Conservation (phyloP, 2,113 vertebrate species). For the Scophthalmus maximus region DNA sequence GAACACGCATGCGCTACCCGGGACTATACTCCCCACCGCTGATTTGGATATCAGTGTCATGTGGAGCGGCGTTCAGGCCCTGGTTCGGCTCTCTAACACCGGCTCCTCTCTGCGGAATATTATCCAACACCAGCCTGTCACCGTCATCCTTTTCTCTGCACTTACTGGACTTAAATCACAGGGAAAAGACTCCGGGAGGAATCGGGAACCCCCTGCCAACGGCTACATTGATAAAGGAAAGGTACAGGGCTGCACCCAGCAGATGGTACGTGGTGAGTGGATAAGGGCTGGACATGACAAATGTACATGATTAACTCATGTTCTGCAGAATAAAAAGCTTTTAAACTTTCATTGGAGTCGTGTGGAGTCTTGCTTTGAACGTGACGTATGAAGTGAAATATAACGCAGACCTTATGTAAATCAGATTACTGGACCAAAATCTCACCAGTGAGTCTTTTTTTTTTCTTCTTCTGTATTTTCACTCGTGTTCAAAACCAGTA, state of each 20-base stretch:
- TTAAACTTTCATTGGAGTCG: slow-evolving; percentile 31
- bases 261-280: slow-evolving; percentile 77
- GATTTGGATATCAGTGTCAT: slow-evolving; percentile 44
- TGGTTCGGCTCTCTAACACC: slow-evolving; percentile 3
- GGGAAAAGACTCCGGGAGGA: slow-evolving; percentile 46
- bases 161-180: slow-evolving; percentile 40
- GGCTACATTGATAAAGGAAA: slow-evolving; percentile 69
- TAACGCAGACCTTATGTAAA: not conserved
- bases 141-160: slow-evolving; percentile 4
- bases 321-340: slow-evolving; percentile 47
- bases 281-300: slow-evolving; percentile 60
- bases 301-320: slow-evolving; percentile 53
- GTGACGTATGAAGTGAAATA: no score
- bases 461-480: not conserved
- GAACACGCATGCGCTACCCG: slow-evolving; percentile 63
- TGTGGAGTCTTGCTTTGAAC: no score
- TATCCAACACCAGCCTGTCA: slow-evolving; percentile 14
- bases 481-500: not conserved
- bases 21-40: slow-evolving; percentile 8
- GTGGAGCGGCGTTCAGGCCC: slow-evolving; percentile 26
- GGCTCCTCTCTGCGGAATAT: slow-evolving; percentile 18
- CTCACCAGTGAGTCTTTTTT: not conserved
- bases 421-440: not conserved
- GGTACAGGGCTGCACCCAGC: slow-evolving; percentile 66
- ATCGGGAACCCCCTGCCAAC: slow-evolving; percentile 72